A percentile compares a stretch with the other conserved stretches of the same genome.
Conservation (phyloP, 2,113 vertebrate species). For the Pavo muticus region DNA sequence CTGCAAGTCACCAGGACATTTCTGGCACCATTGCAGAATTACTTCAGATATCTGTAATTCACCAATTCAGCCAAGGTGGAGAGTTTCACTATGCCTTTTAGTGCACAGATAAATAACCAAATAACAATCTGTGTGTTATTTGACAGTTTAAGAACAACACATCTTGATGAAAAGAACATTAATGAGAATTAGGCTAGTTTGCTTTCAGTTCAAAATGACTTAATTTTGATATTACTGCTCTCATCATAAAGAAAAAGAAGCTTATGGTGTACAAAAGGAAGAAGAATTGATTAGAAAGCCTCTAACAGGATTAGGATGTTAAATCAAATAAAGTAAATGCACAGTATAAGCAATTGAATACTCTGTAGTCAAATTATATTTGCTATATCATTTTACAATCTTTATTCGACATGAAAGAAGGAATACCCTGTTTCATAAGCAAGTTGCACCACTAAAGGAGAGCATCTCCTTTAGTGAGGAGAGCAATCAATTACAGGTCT, state of each 20-base stretch:
- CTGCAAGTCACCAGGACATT: background rate
- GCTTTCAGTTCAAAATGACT: background rate
- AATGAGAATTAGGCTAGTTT: background rate
- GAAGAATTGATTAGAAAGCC: constrained; percentile 9
- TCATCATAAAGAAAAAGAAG: background rate
- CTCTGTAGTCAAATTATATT: background rate
- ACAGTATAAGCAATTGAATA: constrained; percentile 21
- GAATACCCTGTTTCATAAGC: constrained; percentile 30
- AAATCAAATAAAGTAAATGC: constrained; percentile 26
- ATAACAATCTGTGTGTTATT: background rate
- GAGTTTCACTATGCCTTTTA: background rate
- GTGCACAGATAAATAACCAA: background rate
- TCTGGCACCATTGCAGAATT: background rate
- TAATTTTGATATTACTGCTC: background rate
- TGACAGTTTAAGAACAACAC: background rate
- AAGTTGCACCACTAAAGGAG: background rate
- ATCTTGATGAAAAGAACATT: background rate
- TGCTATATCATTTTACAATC: background rate
- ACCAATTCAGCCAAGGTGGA: background rate
- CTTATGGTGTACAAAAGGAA: background rate
- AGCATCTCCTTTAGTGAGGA: too few species aligned
- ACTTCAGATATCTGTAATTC: background rate
- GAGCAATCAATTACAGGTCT: constrained; percentile 50
- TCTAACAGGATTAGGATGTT: background rate
- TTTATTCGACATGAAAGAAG: constrained; percentile 42